Evolutionary conservation across 1,140 invertebrate genomes (phyloP), one percentile per base, ranked within the genome.

Genomic region (Diabrotica undecimpunctata): DNA sequence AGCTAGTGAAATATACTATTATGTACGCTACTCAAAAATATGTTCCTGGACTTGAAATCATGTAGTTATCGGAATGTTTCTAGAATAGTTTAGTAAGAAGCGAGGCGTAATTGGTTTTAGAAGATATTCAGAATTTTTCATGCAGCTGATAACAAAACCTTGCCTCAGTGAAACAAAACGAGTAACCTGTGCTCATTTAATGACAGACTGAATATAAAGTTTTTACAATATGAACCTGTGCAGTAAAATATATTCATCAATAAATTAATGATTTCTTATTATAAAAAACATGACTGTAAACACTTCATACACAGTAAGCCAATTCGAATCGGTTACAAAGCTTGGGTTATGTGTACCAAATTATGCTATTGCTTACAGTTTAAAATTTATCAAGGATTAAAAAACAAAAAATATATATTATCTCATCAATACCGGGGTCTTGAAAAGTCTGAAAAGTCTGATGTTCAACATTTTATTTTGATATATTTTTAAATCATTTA

Each of bases 61-160:
- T 7, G 54, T 56, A 10, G 25, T 56, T 61, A 50, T 61, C 8
- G 39, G 12, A 13, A 61, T 61, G 10, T 39, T 61, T 46, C 36
- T 38, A 9, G 37, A 35, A 10, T 56, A 8, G 54, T 54, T 7
- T 13, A 7, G 1, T 54, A 54, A n/a, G 7, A 7, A 54, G n/a
- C n/a, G 53, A 54, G 53, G 25, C 25, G 53, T 25, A 61, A 61
- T 14, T 39, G 58, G 36, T 61, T 61, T 61, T 36, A 61, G 7
- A 12, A 61, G 46, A 61, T 61, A 61, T 61, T 12, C 37, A 14
- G 58, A 10, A 35, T 56, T 36, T 35, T 56, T 35, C 54, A 61
- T 46, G 58, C 50, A 25, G 58, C 58, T 6, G 58, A 61, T 46
- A 46, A 61, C 39, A 61, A 39, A 36, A 39, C 13, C 13, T 35